These are phyloP conservation scores for Ricordea florida DNA, from an alignment of 92 coral and sea anemone species.

Conservation along the genomic window DNA sequence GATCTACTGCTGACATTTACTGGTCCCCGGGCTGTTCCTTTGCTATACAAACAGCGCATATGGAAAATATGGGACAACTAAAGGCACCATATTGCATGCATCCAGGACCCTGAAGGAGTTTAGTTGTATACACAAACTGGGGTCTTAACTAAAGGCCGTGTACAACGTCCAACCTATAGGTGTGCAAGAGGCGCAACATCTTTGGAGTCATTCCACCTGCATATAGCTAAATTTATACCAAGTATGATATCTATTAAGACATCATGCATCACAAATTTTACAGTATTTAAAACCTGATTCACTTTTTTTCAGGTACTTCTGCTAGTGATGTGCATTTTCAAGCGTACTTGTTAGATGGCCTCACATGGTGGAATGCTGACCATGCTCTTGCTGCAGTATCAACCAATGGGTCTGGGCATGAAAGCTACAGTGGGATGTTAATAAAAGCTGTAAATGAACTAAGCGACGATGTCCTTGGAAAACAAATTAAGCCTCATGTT, in stretches of 20 bases:
- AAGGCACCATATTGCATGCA: slow-evolving; percentile 39
- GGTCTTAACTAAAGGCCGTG: too few species aligned
- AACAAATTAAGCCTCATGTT: slow-evolving; percentile 2
- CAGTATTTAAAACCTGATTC: neutral
- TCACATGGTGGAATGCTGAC: slow-evolving; percentile 33
- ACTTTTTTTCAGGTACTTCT: neutral
- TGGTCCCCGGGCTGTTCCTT: slow-evolving; percentile 60
- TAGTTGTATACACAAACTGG: slow-evolving; percentile 48
- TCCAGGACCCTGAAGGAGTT: slow-evolving; percentile 62
- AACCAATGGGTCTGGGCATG: neutral
- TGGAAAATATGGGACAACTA: slow-evolving; percentile 68
- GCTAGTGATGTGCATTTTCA: slow-evolving; percentile 67
- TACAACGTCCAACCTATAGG: slow-evolving; percentile 30
- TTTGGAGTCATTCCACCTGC: slow-evolving; percentile 64
- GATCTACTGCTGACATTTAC: slow-evolving; percentile 36
- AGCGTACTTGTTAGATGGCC: slow-evolving; percentile 40
- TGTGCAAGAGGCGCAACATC: slow-evolving; percentile 61
- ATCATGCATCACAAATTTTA: neutral
- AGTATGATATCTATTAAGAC: neutral
- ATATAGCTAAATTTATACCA: slow-evolving; percentile 9
- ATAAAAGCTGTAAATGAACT: slow-evolving; percentile 10
- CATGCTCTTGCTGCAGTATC: slow-evolving; percentile 5
- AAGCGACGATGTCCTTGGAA: slow-evolving; percentile 2
- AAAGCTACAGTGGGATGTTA: slow-evolving; percentile 29
- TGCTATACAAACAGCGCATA: slow-evolving; percentile 32